A percentile compares a stretch with the other conserved stretches of the same genome.
phyloP scores from a whole-genome alignment of 2,888 invertebrate species.

The Oscheius onirici region DNA sequence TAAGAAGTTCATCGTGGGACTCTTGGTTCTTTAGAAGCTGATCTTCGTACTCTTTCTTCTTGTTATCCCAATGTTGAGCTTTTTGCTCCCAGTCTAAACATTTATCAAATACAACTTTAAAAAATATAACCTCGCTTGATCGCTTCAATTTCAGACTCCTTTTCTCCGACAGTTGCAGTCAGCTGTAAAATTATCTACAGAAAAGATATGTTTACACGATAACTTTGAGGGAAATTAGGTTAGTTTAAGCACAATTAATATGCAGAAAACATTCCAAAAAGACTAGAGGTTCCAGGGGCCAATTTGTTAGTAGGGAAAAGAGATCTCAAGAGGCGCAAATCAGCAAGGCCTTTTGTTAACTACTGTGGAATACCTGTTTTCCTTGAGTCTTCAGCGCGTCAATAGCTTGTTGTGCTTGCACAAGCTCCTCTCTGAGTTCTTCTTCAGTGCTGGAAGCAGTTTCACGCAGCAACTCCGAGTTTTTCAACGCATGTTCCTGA shows the following conservation, averaged over 20 bases:
- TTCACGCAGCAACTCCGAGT: conserved; percentile 20
- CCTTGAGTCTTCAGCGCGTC: conserved; percentile 12
- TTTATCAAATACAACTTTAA: not conserved
- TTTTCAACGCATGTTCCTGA: conserved; percentile 17
- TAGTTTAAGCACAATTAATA: conserved; percentile 30
- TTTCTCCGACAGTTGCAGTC: conserved; percentile 8
- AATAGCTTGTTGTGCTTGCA: conserved; percentile 6
- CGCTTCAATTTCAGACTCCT: conserved; percentile 19
- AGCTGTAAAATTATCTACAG: conserved; percentile 29
- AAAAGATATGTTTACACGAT: not conserved
- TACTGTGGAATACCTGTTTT: conserved; percentile 7
- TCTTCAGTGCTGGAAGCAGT: conserved; percentile 10
- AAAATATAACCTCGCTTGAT: not conserved
- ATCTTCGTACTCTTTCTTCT: conserved; percentile 48
- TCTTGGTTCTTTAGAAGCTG: conserved; percentile 53
- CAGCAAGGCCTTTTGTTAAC: not conserved
- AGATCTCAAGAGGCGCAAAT: conserved; percentile 10
- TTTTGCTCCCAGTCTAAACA: conserved; percentile 27
- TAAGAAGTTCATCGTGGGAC: conserved; percentile 42
- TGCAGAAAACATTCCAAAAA: not conserved
- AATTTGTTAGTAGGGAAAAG: conserved; percentile 1
- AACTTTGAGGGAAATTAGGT: not conserved
- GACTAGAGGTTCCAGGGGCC: not conserved
- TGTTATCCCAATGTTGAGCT: conserved; percentile 48
- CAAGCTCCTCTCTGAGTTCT: conserved; percentile 18